Conservation (phyloP, 2,113 vertebrate genomes). For the Myodes glareolus region DNA sequence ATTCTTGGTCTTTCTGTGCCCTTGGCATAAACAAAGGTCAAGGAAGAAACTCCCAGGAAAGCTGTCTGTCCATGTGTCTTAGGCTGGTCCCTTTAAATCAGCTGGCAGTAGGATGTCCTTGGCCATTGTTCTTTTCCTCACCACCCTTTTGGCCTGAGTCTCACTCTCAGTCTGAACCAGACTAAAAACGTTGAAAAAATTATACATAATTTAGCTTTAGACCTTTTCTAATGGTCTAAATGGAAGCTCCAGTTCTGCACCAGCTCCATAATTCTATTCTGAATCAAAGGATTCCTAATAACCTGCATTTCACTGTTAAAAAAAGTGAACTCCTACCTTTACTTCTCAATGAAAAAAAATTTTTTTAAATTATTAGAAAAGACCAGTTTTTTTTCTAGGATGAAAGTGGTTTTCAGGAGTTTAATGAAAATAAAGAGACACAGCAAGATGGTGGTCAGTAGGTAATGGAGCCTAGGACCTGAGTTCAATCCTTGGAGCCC, state of each 20-base stretch:
- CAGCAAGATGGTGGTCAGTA: neutral
- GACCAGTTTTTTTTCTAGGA: neutral
- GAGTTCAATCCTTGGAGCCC: neutral
- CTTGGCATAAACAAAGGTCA: neutral
- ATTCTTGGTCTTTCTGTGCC: neutral
- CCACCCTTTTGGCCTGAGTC: neutral
- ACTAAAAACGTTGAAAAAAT: conserved; percentile 13
- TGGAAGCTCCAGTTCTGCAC: neutral
- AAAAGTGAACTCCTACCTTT: neutral
- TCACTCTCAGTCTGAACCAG: conserved; percentile 27
- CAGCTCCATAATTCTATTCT: neutral
- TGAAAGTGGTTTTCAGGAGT: conserved; percentile 44
- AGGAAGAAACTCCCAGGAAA: conserved; percentile 19
- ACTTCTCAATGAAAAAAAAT: conserved; percentile 1
- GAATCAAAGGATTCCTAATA: neutral
- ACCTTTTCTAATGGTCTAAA: neutral
- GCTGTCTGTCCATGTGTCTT: neutral
- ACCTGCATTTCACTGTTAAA: neutral
- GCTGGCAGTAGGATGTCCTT: neutral
- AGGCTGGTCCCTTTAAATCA: neutral
- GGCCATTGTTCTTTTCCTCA: neutral
- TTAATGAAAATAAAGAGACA: conserved; percentile 35
- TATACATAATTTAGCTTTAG: neutral
- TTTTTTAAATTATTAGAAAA: conserved; percentile 20
- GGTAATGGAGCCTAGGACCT: neutral